These are phyloP conservation scores for Eudyptes chrysolophus DNA, from an alignment of 2,113 vertebrate species.

Conservation along the genomic window DNA sequence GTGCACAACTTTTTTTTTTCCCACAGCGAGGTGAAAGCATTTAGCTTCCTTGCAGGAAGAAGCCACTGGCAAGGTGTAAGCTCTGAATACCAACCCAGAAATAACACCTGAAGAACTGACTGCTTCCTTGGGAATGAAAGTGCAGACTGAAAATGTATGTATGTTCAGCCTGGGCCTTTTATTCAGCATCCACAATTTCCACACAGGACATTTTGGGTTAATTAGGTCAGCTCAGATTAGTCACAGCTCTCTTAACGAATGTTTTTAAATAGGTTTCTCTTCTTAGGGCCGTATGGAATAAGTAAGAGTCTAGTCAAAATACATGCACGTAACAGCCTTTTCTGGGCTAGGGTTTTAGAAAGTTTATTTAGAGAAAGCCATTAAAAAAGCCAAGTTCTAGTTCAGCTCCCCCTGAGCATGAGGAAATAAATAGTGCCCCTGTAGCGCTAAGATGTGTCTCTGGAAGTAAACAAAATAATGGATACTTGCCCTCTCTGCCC, in stretches of 20 bases:
- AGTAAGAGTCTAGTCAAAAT: conserved; percentile 17
- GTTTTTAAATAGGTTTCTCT: conserved; percentile 37
- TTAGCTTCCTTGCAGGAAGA: not conserved
- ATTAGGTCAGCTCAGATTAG: conserved; percentile 61
- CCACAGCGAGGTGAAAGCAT: not conserved
- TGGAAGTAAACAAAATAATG: conserved; percentile 45
- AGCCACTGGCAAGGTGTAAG: conserved; percentile 22
- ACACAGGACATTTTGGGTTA: conserved; percentile 55
- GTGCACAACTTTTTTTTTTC: not conserved
- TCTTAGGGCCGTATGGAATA: not conserved
- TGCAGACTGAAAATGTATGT: not conserved
- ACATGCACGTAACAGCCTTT: not conserved
- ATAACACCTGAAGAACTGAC: conserved; percentile 26
- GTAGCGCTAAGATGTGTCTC: not conserved
- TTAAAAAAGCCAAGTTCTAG: conserved; percentile 13
- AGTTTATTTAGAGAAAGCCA: conserved; percentile 42
- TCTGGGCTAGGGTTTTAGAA: conserved; percentile 2
- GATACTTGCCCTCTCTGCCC: conserved; percentile 29
- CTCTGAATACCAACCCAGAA: conserved; percentile 55
- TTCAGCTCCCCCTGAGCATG: not conserved
- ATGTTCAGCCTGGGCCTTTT: not conserved
- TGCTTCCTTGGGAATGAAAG: conserved; percentile 38
- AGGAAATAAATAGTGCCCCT: conserved; percentile 29
- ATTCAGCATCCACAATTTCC: conserved; percentile 5
- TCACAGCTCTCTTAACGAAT: conserved; percentile 44